Evolutionary conservation across 2,113 vertebrate species (phyloP), one percentile per base, ranked within the genome.

Genomic region (Athene cunicularia): DNA sequence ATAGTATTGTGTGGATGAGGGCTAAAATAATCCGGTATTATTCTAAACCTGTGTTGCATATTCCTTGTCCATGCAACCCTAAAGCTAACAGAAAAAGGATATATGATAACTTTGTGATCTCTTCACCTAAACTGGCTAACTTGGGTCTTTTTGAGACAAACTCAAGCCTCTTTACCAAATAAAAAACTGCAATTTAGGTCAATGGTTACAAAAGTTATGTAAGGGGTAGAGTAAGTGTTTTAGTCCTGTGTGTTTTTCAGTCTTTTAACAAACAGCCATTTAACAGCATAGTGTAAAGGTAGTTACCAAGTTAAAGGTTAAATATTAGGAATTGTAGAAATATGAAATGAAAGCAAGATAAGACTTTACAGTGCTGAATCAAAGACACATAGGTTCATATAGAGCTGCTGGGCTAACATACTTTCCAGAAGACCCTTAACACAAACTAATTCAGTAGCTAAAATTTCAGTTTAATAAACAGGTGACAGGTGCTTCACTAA

Each of bases 111-210:
- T 67, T 47, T 5, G 21, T 33, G 27, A 2, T 2, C 53, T 77
- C 22, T 86, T 90, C 47, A 43, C 6, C 11, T 41, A 28, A 62
- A 72, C 28, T 73, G 35, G 14, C 35, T 74, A 80, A 60, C 3
- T 83, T 59, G 8, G 75, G 49, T 74, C 33, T 81, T 96, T 86
- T n/a, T 93, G 77, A 81, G 58, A 94, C 28, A 88, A 89, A 91
- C 24, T 68, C n/a, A 87, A 87, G 24, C 73, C 33, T 91, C 71
- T 90, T 93, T 17, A 18, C 33, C 33, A 68, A 52, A 63, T 56
- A 30, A 63, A 94, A 74, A 43, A 5, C 12, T 62, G 41, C 14
- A 3, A 4, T 82, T 92, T 72, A 27, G 9, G 32, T 75, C 22
- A 60, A 6, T 67, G 30, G 22, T 92, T 91, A 20, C 15, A 63